These are phyloP conservation scores for Caenorhabditis sp. DNA, from an alignment of 2,888 invertebrate species.

Conservation along the genomic window DNA sequence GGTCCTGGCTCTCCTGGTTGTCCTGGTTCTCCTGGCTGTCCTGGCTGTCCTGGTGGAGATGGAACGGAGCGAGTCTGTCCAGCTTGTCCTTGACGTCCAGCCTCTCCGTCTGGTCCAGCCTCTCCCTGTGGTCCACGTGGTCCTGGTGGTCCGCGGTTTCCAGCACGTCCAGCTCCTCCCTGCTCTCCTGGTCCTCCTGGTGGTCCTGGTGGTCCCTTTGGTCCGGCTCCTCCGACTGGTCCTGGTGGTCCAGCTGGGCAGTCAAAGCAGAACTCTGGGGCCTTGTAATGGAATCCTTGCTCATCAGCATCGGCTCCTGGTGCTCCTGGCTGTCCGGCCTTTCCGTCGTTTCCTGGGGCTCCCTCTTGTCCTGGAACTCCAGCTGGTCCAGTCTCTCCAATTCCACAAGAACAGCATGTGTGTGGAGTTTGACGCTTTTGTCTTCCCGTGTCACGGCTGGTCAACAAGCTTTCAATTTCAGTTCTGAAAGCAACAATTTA, in stretches of 20 bases:
- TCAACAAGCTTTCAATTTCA: slow-evolving; percentile 42
- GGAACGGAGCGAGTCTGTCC: slow-evolving; percentile 67
- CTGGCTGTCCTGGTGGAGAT: slow-evolving; percentile 68
- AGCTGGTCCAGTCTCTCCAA: slow-evolving; percentile 64
- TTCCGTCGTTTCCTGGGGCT: slow-evolving; percentile 63
- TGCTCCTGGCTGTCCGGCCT: slow-evolving; percentile 61
- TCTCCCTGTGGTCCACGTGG: slow-evolving; percentile 68
- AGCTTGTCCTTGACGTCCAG: slow-evolving; percentile 66
- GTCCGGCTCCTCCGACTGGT: slow-evolving; percentile 70
- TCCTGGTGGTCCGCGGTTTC: slow-evolving; percentile 70
- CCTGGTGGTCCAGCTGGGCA: slow-evolving; percentile 73
- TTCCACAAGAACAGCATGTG: slow-evolving; percentile 64
- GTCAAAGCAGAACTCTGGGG: slow-evolving; percentile 62
- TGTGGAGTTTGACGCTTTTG: slow-evolving; percentile 63
- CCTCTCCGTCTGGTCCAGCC: slow-evolving; percentile 68
- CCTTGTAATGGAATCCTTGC: slow-evolving; percentile 58
- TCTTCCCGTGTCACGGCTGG: slow-evolving; percentile 43
- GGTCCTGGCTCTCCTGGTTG: slow-evolving; percentile 69
- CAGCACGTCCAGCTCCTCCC: slow-evolving; percentile 61
- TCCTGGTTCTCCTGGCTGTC: slow-evolving; percentile 71
- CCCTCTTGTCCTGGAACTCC: slow-evolving; percentile 68
- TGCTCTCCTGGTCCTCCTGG: slow-evolving; percentile 66
- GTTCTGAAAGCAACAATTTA: slow-evolving; percentile 18
- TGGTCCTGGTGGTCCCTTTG: slow-evolving; percentile 73
- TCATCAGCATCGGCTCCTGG: slow-evolving; percentile 66